These are phyloP conservation scores for Chaetodon trifascialis DNA, from an alignment of 2,113 vertebrate genomes.

Conservation along the genomic window DNA sequence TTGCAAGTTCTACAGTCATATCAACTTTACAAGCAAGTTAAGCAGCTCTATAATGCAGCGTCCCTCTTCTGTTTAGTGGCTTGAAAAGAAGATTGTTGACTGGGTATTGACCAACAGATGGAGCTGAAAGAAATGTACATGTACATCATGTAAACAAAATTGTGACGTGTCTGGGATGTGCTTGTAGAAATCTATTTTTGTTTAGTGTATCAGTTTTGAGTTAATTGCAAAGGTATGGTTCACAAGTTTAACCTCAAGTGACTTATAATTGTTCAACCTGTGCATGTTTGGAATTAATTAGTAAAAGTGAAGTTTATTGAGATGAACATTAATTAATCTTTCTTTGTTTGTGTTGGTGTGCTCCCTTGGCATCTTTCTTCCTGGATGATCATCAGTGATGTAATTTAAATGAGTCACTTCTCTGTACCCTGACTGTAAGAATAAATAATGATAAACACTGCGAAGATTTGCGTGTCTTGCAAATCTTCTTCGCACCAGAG, in stretches of 20 bases:
- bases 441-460: background rate
- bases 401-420: background rate
- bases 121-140: background rate
- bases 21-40: background rate
- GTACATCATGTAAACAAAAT: background rate
- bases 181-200: background rate
- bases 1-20: background rate
- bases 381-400: background rate
- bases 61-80: background rate
- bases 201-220: background rate
- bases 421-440: background rate
- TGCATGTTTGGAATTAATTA: background rate
- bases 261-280: background rate
- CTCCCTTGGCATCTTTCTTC: conserved; percentile 1
- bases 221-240: background rate
- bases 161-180: background rate
- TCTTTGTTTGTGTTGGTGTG: conserved; percentile 2
- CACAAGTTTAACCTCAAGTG: background rate
- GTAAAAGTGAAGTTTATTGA: background rate
- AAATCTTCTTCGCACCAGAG: conserved; percentile 21
- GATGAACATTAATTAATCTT: conserved; percentile 1
- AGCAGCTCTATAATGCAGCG: background rate
- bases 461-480: background rate
- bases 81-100: background rate
- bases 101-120: background rate